These are phyloP conservation scores for Ciconia nigra DNA, from an alignment of 2,797 vertebrate species.

Conservation along the genomic window DNA sequence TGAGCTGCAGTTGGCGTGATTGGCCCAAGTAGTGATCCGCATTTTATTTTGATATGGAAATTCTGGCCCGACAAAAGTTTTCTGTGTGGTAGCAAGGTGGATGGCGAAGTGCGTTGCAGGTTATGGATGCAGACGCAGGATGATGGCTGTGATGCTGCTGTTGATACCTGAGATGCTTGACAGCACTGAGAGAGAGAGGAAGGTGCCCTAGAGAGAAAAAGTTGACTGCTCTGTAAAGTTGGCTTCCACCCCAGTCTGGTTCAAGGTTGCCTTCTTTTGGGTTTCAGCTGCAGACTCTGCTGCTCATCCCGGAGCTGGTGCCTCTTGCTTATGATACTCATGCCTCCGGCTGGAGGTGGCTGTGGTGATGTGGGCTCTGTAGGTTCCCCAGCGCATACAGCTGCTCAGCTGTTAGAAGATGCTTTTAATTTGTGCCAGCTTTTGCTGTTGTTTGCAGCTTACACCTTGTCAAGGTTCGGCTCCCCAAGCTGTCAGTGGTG, in stretches of 20 bases:
- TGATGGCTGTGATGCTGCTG: neutral
- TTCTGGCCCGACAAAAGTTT: accelerated
- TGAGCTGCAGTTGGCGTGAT: neutral
- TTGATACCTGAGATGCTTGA: neutral
- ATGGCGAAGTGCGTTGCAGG: neutral
- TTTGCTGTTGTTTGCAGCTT: conserved; percentile 23
- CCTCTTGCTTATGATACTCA: accelerated
- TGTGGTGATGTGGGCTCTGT: neutral
- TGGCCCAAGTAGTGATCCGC: neutral
- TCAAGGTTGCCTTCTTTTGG: neutral
- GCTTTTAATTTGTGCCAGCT: neutral
- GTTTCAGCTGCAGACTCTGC: neutral
- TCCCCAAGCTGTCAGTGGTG: neutral
- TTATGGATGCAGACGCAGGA: neutral
- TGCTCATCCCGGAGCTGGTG: neutral
- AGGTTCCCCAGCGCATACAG: neutral
- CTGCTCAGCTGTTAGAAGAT: neutral
- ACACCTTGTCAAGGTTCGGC: neutral
- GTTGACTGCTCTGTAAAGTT: accelerated
- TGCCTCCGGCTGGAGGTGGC: neutral
- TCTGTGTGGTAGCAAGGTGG: neutral
- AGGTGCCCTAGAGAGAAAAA: neutral
- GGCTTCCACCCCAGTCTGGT: neutral
- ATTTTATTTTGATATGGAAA: neutral
- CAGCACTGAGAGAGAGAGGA: neutral